Conservation (phyloP, 1,140 invertebrate genomes). For the Drosophila triauraria region DNA sequence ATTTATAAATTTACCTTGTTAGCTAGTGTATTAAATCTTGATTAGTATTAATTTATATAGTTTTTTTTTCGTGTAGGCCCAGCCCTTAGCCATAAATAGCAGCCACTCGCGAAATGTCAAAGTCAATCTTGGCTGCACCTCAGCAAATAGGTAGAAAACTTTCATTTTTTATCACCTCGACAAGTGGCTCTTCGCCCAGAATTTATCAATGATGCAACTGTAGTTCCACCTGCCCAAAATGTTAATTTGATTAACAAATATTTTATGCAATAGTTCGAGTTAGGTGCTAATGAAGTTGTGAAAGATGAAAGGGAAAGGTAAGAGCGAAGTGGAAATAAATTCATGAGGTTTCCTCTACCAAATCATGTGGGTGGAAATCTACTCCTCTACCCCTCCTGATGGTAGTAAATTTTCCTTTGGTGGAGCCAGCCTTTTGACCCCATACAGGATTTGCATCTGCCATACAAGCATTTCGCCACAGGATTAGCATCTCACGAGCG, state of each 20-base stretch:
- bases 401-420: slow-evolving; percentile 18
- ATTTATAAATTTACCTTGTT: background rate
- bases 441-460: slow-evolving; percentile 38
- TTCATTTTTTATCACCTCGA: slow-evolving; percentile 57
- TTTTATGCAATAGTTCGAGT: slow-evolving; percentile 40
- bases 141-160: slow-evolving; percentile 65
- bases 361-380: slow-evolving; percentile 4
- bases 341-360: background rate
- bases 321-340: slow-evolving; percentile 2
- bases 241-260: slow-evolving; percentile 64
- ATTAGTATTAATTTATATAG: background rate
- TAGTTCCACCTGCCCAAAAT: slow-evolving; percentile 31
- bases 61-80: slow-evolving; percentile 3
- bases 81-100: slow-evolving; percentile 56
- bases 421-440: slow-evolving; percentile 4
- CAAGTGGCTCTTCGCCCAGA: slow-evolving; percentile 37
- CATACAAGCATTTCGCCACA: slow-evolving; percentile 18
- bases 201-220: slow-evolving; percentile 61
- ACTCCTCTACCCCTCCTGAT: background rate
- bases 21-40: background rate
- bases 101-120: slow-evolving; percentile 64
- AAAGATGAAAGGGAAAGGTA: slow-evolving; percentile 25
- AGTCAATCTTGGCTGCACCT: slow-evolving; percentile 33
- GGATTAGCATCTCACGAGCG: slow-evolving; percentile 51
- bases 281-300: slow-evolving; percentile 50